phyloP scores from a whole-genome alignment of 2,888 invertebrate species.

The Diarsia brunnea region DNA sequence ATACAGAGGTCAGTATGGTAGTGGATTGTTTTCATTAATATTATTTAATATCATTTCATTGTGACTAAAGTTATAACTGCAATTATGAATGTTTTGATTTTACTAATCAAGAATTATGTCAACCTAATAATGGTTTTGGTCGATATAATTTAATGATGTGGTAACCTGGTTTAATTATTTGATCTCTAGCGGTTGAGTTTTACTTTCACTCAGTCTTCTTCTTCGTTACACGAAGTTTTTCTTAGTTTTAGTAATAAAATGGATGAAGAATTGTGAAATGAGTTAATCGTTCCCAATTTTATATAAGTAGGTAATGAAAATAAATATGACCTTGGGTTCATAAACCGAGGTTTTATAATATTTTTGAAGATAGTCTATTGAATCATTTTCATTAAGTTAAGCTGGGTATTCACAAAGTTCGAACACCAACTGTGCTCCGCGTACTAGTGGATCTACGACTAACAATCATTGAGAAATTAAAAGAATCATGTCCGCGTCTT shows the following conservation, averaged over 20 bases:
- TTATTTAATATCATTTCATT: conserved; percentile 64
- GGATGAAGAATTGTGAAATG: not conserved
- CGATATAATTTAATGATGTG: conserved; percentile 50
- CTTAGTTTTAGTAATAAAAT: not conserved
- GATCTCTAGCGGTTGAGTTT: not conserved
- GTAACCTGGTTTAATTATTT: conserved; percentile 45
- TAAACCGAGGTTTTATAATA: not conserved
- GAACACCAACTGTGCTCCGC: not conserved
- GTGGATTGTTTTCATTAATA: conserved; percentile 61
- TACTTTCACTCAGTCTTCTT: not conserved
- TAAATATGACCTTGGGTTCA: not conserved
- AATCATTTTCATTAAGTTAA: conserved; percentile 6
- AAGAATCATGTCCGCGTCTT: not conserved
- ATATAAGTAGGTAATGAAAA: not conserved
- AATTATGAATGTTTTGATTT: conserved; percentile 61
- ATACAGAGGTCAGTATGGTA: conserved; percentile 87
- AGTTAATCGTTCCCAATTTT: not conserved
- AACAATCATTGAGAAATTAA: not conserved
- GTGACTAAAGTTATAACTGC: conserved; percentile 84
- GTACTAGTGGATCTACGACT: not conserved
- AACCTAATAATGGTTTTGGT: conserved; percentile 77
- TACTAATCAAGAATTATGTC: conserved; percentile 69
- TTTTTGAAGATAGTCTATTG: not conserved
- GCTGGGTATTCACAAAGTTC: not conserved
- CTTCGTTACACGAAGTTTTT: not conserved